Base-by-base conservation (phyloP, 2,797 vertebrate genomes). In the Netta rufina region DNA sequence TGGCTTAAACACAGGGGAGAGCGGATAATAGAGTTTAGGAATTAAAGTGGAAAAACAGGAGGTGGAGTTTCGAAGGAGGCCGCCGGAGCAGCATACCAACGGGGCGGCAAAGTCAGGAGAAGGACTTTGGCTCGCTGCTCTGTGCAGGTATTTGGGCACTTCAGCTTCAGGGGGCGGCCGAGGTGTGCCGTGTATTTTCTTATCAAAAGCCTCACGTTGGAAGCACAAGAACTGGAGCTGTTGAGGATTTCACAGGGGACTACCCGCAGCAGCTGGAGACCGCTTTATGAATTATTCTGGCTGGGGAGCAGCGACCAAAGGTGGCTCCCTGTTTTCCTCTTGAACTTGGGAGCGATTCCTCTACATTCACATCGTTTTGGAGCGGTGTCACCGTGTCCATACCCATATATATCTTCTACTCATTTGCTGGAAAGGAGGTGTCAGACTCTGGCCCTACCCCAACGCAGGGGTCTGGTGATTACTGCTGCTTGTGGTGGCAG, bases 1-100 rank as follows among this genome's bases (percentile, higher is more conserved):
- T 77, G 89, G 76, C 33, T 80, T 8, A 84, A 86, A 90, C 95
- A 81, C 95, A 81, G 61, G 93, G 93, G 93, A 93, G 61, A 62
- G 73, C 0, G 20, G 87, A 77, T 93, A 86, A 93, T 90, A 9
- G 14, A 92, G 92, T 62, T 73, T 43, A 84, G 87, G 93, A 90
- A 84, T 92, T 49, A 77, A 74, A 92, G 47, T 8, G 65, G 4
- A 62, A 60, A 86, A 61, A 1, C 3, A 70, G 61, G 73, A 73
- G 89, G 24, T 24, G 45, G 14, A 36, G 80, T 58, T 73, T 18
- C 4, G 69, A 76, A 90, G 93, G 84, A 76, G 7, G 1, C 20
- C 60, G 53, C 18, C 4, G 0, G 51, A 78, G 84, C 91, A 76
- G 93, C 78, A 76, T 65, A 84, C 88, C 81, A 60, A 91, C 39